phyloP scores from a whole-genome alignment of 2,888 invertebrate species.

The Stenolophus ochropezus region DNA sequence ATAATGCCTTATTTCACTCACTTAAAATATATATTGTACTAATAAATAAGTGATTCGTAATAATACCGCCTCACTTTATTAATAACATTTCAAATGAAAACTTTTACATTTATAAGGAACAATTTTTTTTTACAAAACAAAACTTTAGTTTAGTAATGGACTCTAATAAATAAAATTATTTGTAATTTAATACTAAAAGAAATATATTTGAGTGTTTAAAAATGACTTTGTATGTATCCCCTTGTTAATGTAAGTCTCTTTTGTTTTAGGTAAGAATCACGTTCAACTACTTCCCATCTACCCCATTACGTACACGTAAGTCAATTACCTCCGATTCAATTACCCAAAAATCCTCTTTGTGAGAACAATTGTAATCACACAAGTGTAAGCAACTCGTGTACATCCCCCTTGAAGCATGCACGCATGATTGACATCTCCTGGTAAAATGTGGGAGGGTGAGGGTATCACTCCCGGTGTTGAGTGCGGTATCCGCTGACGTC shows the following conservation, averaged over 20 bases:
- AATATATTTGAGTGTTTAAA: too few relatives aligned
- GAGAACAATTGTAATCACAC: neutral
- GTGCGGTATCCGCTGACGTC: slow-evolving; percentile 41
- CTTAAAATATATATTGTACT: too few relatives aligned
- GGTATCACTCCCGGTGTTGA: slow-evolving; percentile 34
- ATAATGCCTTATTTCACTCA: too few relatives aligned
- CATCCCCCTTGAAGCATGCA: slow-evolving; percentile 1
- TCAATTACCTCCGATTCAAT: neutral
- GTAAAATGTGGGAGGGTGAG: neutral
- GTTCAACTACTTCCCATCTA: neutral
- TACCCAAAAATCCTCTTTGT: slow-evolving; percentile 3
- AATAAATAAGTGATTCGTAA: too few relatives aligned
- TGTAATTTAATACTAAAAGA: too few relatives aligned
- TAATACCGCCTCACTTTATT: too few relatives aligned
- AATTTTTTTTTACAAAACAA: too few relatives aligned
- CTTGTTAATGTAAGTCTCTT: neutral
- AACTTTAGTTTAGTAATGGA: too few relatives aligned
- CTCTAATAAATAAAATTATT: too few relatives aligned
- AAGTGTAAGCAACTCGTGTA: neutral
- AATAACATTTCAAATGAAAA: too few relatives aligned
- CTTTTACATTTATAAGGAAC: too few relatives aligned
- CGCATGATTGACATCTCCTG: slow-evolving; percentile 53
- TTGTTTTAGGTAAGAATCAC: slow-evolving; percentile 2
- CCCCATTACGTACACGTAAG: neutral
- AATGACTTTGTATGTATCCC: too few relatives aligned